phyloP scores from a whole-genome alignment of 1,140 invertebrate species.

The silkworm (Bombyx mori) region ASM3026992v2 NC_085110.1:6701501-6702000 shows the following conservation, averaged over 20 bases:
- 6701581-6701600: constrained; percentile 95
- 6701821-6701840: constrained; percentile 93
- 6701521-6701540: too few relatives aligned
- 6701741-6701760: constrained; percentile 88
- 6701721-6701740: constrained; percentile 90
- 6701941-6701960: background rate
- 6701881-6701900: constrained; percentile 88
- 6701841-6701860: constrained; percentile 93
- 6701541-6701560: constrained; percentile 75
- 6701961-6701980: background rate
- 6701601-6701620: constrained; percentile 89
- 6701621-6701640: constrained; percentile 92
- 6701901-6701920: constrained; percentile 8
- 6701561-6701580: constrained; percentile 90
- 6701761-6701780: constrained; percentile 93
- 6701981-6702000: background rate
- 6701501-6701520: too few relatives aligned
- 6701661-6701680: constrained; percentile 92
- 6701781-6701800: constrained; percentile 90
- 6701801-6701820: constrained; percentile 91
- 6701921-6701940: background rate
- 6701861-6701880: constrained; percentile 93
- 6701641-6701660: constrained; percentile 85
- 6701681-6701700: constrained; percentile 89
- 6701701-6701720: constrained; percentile 90